A percentile compares a stretch with the other conserved stretches of the same genome.
These are phyloP conservation scores for Thamnaconus septentrionalis DNA, from an alignment of 2,113 vertebrate species.

Conservation along the genomic window DNA sequence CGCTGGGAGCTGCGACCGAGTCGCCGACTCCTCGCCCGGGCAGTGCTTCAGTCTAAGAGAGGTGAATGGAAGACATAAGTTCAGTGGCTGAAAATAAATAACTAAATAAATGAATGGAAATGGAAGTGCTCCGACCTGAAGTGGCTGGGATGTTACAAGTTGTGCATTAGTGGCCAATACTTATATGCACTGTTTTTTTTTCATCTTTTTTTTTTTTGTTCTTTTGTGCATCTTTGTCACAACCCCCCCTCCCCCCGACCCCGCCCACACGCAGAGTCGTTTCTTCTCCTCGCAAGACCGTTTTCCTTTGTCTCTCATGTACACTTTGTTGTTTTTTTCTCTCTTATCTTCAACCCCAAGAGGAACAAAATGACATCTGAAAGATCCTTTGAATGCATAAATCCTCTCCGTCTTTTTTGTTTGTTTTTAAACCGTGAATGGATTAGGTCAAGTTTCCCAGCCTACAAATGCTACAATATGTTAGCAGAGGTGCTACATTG, in stretches of 20 bases:
- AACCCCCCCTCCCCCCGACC: no score
- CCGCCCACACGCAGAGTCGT: background rate
- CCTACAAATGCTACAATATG: slow-evolving; percentile 82
- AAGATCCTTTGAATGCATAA: slow-evolving; percentile 71
- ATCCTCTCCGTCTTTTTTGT: slow-evolving; percentile 42
- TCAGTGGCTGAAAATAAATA: slow-evolving; percentile 44
- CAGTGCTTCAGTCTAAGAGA: slow-evolving; percentile 57
- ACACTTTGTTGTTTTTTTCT: slow-evolving; percentile 43
- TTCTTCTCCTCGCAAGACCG: slow-evolving; percentile 32
- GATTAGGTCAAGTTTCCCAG: slow-evolving; percentile 67
- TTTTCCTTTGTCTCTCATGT: slow-evolving; percentile 65
- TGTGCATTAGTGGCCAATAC: slow-evolving; percentile 16
- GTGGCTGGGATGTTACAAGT: slow-evolving; percentile 9
- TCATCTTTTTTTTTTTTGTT: slow-evolving; percentile 52
- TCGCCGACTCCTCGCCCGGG: slow-evolving; percentile 28
- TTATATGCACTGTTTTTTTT: slow-evolving; percentile 39
- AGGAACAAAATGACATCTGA: slow-evolving; percentile 64
- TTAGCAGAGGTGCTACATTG: slow-evolving; percentile 84
- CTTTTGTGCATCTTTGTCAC: slow-evolving; percentile 24
- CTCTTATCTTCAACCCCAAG: slow-evolving; percentile 47
- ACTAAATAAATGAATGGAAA: background rate
- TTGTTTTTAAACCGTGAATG: slow-evolving; percentile 62
- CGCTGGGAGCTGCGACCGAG: slow-evolving; percentile 35
- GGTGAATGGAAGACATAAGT: slow-evolving; percentile 71
- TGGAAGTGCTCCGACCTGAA: slow-evolving; percentile 53